Percentiles rank a stretch among this genome's conserved stretches.
These are phyloP conservation scores for Phrynosoma platyrhinos DNA, from an alignment of 2,113 vertebrate genomes.

Conservation along the genomic window DNA sequence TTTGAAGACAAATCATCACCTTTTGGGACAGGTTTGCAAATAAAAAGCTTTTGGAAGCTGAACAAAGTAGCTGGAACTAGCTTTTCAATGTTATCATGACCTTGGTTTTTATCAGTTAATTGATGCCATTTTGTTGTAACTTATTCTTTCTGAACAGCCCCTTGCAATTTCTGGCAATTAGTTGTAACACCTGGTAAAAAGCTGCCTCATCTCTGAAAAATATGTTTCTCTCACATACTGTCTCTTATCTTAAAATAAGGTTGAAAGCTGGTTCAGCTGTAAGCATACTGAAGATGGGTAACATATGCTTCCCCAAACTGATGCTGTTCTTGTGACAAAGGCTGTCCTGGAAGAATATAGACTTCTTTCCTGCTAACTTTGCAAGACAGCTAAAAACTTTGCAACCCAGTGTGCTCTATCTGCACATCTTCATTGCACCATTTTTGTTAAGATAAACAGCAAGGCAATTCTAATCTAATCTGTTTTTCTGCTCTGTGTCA, in stretches of 20 bases:
- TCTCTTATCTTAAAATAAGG: neutral
- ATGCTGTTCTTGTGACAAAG: neutral
- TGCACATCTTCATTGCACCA: too few relatives aligned
- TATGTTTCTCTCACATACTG: neutral
- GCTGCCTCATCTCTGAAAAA: neutral
- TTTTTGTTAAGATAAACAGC: too few relatives aligned
- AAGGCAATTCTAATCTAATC: too few relatives aligned
- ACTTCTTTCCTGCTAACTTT: neutral
- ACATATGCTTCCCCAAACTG: neutral
- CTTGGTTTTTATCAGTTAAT: conserved; percentile 13
- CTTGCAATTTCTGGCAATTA: too few relatives aligned
- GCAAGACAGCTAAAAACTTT: neutral
- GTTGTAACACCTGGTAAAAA: neutral
- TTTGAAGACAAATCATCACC: neutral
- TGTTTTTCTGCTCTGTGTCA: too few relatives aligned
- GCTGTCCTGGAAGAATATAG: neutral
- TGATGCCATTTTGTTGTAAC: neutral
- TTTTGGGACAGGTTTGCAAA: neutral
- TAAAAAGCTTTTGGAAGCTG: neutral
- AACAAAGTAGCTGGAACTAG: neutral
- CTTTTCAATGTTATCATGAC: neutral
- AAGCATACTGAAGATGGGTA: neutral
- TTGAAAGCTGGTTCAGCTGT: neutral
- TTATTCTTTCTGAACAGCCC: too few relatives aligned
- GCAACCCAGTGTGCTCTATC: too few relatives aligned